Conservation (phyloP, 2,797 vertebrate genomes). For the Malacoraja senta region DNA sequence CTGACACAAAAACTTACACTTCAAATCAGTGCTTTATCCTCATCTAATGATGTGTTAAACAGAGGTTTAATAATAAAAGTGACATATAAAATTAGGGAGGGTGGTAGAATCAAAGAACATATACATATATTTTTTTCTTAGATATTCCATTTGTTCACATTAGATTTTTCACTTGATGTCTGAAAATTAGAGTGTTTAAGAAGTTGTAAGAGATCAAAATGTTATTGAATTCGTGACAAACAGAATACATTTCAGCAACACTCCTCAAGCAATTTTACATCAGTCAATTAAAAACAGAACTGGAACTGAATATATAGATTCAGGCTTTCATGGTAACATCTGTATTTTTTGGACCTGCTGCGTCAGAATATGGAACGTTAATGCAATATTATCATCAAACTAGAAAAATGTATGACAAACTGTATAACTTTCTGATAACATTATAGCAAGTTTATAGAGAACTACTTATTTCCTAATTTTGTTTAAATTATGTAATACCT, state of each 20-base stretch:
- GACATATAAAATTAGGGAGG: not conserved
- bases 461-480: not conserved
- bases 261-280: not conserved
- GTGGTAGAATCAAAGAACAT: not conserved
- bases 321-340: not conserved
- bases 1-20: not conserved
- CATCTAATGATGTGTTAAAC: not conserved
- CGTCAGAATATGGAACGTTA: not conserved
- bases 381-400: not conserved
- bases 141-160: not conserved
- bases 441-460: not conserved
- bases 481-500: not conserved
- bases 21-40: not conserved
- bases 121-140: not conserved
- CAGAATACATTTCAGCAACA: not conserved
- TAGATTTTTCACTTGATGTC: not conserved
- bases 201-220: not conserved
- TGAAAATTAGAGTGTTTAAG: not conserved
- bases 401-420: not conserved
- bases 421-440: not conserved
- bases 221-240: not conserved
- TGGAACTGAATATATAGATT: not conserved
- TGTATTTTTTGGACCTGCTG: not conserved
- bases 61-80: not conserved
- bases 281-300: conserved; percentile 3